Percentiles rank a stretch among this genome's conserved stretches.
phyloP scores from a whole-genome alignment of 1,140 invertebrate species.

The Eupristina koningsbergeri region DNA sequence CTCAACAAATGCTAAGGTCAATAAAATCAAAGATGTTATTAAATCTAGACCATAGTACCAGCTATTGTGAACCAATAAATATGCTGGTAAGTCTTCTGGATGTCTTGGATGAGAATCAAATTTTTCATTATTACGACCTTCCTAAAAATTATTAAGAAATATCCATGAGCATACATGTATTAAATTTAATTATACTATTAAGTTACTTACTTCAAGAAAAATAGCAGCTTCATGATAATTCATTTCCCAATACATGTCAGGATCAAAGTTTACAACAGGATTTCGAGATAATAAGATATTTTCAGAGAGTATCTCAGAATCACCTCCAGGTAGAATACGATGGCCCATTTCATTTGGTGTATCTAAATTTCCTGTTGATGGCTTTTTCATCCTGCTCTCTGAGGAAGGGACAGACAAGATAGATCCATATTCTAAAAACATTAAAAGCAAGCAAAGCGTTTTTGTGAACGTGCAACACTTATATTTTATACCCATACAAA shows the following conservation, averaged over 20 bases:
- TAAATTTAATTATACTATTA: neutral
- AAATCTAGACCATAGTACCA: constrained; percentile 92
- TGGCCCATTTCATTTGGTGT: constrained; percentile 61
- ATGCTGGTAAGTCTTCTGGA: constrained; percentile 87
- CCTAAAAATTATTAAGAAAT: constrained; percentile 72
- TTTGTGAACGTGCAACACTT: constrained; percentile 25
- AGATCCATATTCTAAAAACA: constrained; percentile 72
- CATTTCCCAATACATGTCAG: constrained; percentile 83
- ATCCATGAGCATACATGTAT: neutral
- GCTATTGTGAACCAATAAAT: constrained; percentile 89
- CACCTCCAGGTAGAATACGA: constrained; percentile 52
- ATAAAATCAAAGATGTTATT: constrained; percentile 83
- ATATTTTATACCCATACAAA: neutral
- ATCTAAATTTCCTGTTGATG: constrained; percentile 50
- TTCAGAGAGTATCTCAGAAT: constrained; percentile 58
- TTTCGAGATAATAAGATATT: constrained; percentile 61
- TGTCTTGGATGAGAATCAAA: constrained; percentile 90
- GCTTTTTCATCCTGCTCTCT: constrained; percentile 62
- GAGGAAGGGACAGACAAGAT: constrained; percentile 69
- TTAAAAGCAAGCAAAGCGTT: constrained; percentile 50
- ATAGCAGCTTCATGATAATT: constrained; percentile 93
- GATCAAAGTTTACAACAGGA: constrained; percentile 57
- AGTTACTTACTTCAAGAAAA: constrained; percentile 80
- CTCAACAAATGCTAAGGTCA: constrained; percentile 87
- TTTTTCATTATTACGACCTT: constrained; percentile 94